These are phyloP conservation scores for Gymnocephalus cernua DNA, from an alignment of 2,113 vertebrate genomes.

Conservation along the genomic window DNA sequence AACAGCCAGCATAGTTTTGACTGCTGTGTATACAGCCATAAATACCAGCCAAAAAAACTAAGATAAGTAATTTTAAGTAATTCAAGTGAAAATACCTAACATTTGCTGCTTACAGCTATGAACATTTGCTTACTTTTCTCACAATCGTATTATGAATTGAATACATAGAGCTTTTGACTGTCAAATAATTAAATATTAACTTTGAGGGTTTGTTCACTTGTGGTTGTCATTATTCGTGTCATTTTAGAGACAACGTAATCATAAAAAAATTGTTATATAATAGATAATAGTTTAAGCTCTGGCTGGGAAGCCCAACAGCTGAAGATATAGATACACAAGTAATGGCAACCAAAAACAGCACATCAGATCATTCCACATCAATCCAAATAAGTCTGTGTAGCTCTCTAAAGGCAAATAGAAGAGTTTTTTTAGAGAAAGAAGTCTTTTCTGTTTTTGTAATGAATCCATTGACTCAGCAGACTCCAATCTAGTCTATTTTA, in stretches of 20 bases:
- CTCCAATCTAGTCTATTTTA: neutral
- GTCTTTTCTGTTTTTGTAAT: neutral
- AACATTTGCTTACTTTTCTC: constrained; percentile 6
- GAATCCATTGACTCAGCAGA: neutral
- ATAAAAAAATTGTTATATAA: neutral
- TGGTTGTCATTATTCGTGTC: neutral
- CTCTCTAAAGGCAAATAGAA: neutral
- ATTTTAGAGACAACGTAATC: neutral
- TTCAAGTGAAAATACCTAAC: neutral
- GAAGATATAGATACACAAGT: neutral
- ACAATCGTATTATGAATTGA: neutral
- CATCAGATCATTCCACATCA: neutral
- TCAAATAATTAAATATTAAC: too few relatives aligned
- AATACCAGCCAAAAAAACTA: neutral
- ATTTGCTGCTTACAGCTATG: neutral
- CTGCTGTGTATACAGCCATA: neutral
- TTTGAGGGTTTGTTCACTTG: neutral
- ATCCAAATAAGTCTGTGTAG: constrained; percentile 14
- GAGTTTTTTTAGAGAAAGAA: too few relatives aligned
- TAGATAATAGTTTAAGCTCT: neutral
- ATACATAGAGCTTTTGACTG: neutral
- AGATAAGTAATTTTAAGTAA: neutral
- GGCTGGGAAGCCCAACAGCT: neutral
- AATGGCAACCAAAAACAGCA: neutral
- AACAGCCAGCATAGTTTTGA: neutral